Base-by-base conservation (phyloP, 1,140 invertebrate genomes). In the Dendrolimus kikuchii region DNA sequence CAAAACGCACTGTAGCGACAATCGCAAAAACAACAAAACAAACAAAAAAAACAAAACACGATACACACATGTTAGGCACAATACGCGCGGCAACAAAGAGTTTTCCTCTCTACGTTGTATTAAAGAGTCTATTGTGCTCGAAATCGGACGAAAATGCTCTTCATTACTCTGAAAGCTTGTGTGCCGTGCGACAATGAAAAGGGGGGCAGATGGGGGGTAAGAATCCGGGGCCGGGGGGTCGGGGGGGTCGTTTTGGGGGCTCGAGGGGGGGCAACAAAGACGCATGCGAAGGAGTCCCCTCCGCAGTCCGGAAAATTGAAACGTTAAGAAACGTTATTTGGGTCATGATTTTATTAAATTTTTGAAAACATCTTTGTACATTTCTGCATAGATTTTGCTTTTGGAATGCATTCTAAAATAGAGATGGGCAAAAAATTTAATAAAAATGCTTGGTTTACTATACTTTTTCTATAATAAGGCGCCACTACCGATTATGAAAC, bases 141-240 rank as follows among this genome's bases (percentile, higher is more conserved):
- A 74, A 81, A 85, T 85, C 77, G 81, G 79, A 85, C 81, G 81
- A 85, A 85, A 85, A 85, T 82, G 77, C 78, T 85, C 81, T 85
- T 85, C 81, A 85, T 85, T 85, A 85, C 76, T 75, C 65, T 85
- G 81, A 85, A 85, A 85, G 81, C 79, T 80, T 78, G 76, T 81
- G 76, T 83, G 77, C 78, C 68, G 58, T 79, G 71, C 75, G 74
- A 84, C 79, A 82, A 82, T 81, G 67, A 72, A 42, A 50, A 46
- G 52, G 52, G 56, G 50, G 60, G 53, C 44, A 41, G 55, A 38
- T n/a, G n/a, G 3, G 23, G 43, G 43, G 43, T 45, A 10, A n/a
- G 43, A 39, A 49, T 40, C 41, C 40, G 40, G 38, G 38, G 5
- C 4, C 37, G 38, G 6, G 10, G 39, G 7, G n/a, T 38, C 42